phyloP scores from a whole-genome alignment of 2,113 vertebrate species.

The Helogale parvula region DNA sequence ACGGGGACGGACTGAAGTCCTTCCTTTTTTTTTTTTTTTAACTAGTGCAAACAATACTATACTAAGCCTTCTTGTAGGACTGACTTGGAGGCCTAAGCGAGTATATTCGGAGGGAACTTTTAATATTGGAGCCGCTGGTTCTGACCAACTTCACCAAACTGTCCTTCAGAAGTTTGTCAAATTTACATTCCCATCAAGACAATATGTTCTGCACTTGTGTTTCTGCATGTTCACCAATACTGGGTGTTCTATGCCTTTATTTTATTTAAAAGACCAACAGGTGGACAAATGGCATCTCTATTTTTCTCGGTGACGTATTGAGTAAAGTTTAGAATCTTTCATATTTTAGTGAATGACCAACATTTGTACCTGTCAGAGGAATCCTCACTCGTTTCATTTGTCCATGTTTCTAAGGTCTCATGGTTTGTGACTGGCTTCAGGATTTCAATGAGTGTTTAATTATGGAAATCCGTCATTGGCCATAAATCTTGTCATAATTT shows the following conservation, averaged over 20 bases:
- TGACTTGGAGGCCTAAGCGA: background rate
- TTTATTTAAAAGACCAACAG: background rate
- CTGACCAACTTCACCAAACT: background rate
- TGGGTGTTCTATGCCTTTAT: background rate
- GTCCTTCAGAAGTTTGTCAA: background rate
- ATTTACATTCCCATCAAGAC: background rate
- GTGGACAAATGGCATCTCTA: background rate
- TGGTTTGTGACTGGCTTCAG: background rate
- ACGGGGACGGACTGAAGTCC: background rate
- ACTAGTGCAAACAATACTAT: background rate
- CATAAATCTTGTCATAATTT: background rate
- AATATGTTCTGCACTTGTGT: background rate
- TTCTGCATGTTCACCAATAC: background rate
- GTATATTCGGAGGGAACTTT: background rate
- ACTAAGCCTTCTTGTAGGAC: background rate
- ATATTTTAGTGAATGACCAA: background rate
- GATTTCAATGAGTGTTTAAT: background rate
- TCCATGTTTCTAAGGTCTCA: background rate
- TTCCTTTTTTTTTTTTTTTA: background rate
- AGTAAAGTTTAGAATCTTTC: background rate
- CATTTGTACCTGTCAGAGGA: background rate
- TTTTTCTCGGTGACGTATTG: background rate
- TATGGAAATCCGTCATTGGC: background rate
- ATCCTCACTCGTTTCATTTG: background rate
- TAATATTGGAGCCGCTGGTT: background rate